These are phyloP conservation scores for Rhorus exstirpatorius DNA, from an alignment of 2,888 invertebrate genomes.

Conservation along the genomic window DNA sequence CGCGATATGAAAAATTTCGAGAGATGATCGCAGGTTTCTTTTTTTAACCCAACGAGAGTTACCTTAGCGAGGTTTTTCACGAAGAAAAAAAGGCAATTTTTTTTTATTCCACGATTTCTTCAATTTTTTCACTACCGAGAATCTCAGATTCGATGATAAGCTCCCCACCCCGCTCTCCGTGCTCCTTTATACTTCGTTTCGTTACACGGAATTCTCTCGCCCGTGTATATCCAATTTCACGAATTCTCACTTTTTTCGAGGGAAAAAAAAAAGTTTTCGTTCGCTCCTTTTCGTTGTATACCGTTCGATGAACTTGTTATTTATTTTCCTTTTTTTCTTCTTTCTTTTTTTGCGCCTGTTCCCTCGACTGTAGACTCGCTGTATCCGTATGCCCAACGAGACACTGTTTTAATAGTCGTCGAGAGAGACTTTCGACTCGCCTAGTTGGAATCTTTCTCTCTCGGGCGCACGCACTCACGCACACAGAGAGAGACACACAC, in stretches of 20 bases:
- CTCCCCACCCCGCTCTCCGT: too few species aligned
- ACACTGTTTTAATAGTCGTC: too few species aligned
- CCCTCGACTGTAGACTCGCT: conserved; percentile 14
- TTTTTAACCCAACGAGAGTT: neutral
- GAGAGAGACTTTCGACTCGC: conserved; percentile 54
- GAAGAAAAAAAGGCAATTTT: neutral
- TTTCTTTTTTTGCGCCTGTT: conserved; percentile 13
- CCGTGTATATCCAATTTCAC: too few species aligned
- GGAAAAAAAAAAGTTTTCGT: neutral
- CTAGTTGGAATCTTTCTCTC: conserved; percentile 54
- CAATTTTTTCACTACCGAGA: neutral
- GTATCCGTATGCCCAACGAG: conserved; percentile 36
- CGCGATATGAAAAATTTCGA: too few species aligned
- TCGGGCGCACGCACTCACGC: conserved; percentile 18
- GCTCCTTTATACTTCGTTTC: too few species aligned
- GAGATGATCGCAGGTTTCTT: too few species aligned
- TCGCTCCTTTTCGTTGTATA: conserved; percentile 10
- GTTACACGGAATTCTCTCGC: too few species aligned
- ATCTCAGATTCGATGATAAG: too few species aligned
- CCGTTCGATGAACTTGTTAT: conserved; percentile 51
- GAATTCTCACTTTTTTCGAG: conserved; percentile 9
- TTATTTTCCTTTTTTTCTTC: too few species aligned
- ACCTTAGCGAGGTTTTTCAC: neutral
- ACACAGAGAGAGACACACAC: neutral
- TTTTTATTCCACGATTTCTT: neutral